Percentiles rank a stretch among this genome's conserved stretches.
phyloP scores from a whole-genome alignment of 2,888 invertebrate species.

The Fragum sueziense region DNA sequence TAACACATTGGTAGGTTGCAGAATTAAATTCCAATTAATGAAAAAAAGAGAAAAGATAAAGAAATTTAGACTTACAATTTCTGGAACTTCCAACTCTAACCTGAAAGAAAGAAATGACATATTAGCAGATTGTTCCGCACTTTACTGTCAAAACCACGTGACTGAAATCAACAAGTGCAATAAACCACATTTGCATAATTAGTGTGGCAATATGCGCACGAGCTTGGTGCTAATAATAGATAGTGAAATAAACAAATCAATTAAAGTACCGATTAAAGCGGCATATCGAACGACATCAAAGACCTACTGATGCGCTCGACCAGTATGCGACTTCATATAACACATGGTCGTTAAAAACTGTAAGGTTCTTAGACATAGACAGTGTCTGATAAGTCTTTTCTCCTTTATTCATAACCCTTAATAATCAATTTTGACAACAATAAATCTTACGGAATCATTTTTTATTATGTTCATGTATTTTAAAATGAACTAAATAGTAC shows the following conservation, averaged over 20 bases:
- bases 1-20: neutral
- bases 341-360: constrained; percentile 10
- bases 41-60: neutral
- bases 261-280: constrained; percentile 6
- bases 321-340: neutral
- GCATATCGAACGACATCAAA: neutral
- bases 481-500: no score
- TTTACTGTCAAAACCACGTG: neutral
- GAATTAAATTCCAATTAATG: neutral
- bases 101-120: neutral
- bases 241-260: constrained; percentile 6
- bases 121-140: neutral
- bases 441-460: no score
- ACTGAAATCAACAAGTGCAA: neutral
- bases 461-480: no score
- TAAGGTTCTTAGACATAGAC: no score
- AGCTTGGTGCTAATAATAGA: neutral
- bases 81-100: constrained; percentile 10
- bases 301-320: constrained; percentile 2
- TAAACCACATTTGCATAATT: constrained; percentile 2
- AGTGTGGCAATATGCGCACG: neutral
- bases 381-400: neutral
- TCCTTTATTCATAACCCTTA: no score
- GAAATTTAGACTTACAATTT: constrained; percentile 4
- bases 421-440: no score